Evolutionary conservation across 2,797 vertebrate genomes (phyloP), one percentile per base, ranked within the genome.

Genomic region (Rhynchotus rufescens): DNA sequence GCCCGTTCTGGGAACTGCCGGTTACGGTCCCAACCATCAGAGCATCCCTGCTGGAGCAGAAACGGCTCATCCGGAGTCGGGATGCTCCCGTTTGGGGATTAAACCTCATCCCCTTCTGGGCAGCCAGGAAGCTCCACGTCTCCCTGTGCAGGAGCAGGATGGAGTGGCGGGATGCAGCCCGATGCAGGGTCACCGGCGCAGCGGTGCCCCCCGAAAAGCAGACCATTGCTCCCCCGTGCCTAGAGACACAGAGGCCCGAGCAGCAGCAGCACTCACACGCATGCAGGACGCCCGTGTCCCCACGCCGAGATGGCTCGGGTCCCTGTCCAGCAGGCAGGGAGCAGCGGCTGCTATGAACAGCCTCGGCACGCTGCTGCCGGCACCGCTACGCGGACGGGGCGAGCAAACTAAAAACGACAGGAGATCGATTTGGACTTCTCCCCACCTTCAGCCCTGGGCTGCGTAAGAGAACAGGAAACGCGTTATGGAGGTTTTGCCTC

Each of bases 281-380:
- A 26, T 17, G 52, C 10, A 9, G 34, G 57, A 56, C 9, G 72
- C 88, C 92, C 6, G 72, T 65, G 84, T 80, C 92, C 20, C 45
- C 40, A 10, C 11, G 45, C 45, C 45, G 10, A 9, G 45, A 21
- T 22, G 45, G 20, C 45, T 47, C 45, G 20, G 45, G 45, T 21
- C 45, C 45, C 5, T 94, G 92, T 90, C 56, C 80, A 83, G 51
- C 82, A 76, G 73, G 84, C 95, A 36, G 76, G 42, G 62, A 93
- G 42, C 75, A 60, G 88, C 14, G 0, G 6, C 3, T 73, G 86
- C 93, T 95, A 95, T 94, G 94, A 96, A 96, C 93, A 96, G 95
- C 93, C 89, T 93, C 2, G 67, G 93, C 94, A 93, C 92, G 94
- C 59, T 94, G 88, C 91, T 92, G 84, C 80, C 77, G 88, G 88